These are phyloP conservation scores for Aradophagus sp. DNA, from an alignment of 1,140 invertebrate species.

Conservation along the genomic window DNA sequence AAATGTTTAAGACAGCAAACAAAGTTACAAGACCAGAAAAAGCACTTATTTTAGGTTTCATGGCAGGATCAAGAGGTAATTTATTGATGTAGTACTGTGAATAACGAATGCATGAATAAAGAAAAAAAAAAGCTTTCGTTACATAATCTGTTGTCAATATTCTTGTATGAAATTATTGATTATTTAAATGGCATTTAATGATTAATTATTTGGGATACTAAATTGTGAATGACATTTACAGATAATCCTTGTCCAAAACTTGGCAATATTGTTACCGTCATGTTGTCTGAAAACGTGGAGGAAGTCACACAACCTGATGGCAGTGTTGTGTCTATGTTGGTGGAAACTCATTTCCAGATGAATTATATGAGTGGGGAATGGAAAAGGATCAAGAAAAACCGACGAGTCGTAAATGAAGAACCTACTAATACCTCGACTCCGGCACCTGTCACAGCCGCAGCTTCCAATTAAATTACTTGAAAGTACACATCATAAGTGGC, in stretches of 20 bases:
- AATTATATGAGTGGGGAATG: slow-evolving; percentile 96
- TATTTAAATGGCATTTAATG: neutral
- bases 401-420: slow-evolving; percentile 78
- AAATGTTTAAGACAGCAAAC: slow-evolving; percentile 97
- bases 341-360: slow-evolving; percentile 97
- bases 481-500: slow-evolving; percentile 4
- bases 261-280: slow-evolving; percentile 94
- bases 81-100: too few species aligned
- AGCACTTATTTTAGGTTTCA: slow-evolving; percentile 97
- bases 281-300: slow-evolving; percentile 91
- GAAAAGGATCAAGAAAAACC: slow-evolving; percentile 91
- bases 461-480: slow-evolving; percentile 64
- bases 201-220: neutral
- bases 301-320: slow-evolving; percentile 85
- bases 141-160: too few species aligned
- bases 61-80: slow-evolving; percentile 95
- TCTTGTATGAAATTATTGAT: slow-evolving; percentile 3
- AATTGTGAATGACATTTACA: slow-evolving; percentile 69
- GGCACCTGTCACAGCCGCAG: slow-evolving; percentile 62
- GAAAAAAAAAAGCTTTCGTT: too few species aligned
- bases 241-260: slow-evolving; percentile 96
- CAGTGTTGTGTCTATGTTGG: slow-evolving; percentile 83
- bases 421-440: slow-evolving; percentile 56
- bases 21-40: slow-evolving; percentile 96
- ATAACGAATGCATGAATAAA: neutral